Base-by-base conservation (phyloP, 2,797 vertebrate species). In the Poeciliopsis paucimaculata region DNA sequence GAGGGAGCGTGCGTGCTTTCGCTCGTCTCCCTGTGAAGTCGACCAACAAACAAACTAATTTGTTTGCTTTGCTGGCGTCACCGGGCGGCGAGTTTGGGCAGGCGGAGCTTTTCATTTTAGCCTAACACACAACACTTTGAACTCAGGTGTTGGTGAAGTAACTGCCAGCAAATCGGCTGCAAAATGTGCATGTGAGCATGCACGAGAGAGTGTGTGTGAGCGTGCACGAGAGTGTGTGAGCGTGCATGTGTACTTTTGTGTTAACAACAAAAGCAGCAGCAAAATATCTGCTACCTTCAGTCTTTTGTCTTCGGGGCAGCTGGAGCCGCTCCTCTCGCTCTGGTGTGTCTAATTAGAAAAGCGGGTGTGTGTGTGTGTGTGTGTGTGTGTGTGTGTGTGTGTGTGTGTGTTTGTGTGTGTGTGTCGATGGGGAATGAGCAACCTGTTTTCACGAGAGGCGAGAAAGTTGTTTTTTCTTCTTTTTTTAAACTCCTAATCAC, bases 51-150 rank as follows among this genome's bases (percentile, higher is more conserved):
- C 79, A 82, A 31, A 85, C 87, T 76, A 55, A 75, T 80, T 55
- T 83, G 79, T 92, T 85, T 89, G 86, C 81, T 84, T 86, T 83
- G 79, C 77, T 90, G 89, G 89, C 84, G 83, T 91, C 66, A 55
- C 70, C 3, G 18, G 45, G 82, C 78, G 77, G 79, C 82, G 0
- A 84, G 90, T 89, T 88, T 77, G 83, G 82, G 83, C 86, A 66
- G 87, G 70, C 55, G 53, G 41, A 23, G 49, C 13, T 10, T 23
- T 3, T 18, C 46, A 43, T 23, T 78, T 62, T 68, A 41, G n/a
- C 12, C 26, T 47, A 4, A 70, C 47, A 60, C 64, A 77, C 76
- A 55, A 45, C 41, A n/a, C 53, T 0, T 55, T 34, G 6, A 66
- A 57, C 45, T 72, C n/a, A 31, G 73, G 43, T 76, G 53, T 70